A percentile compares a stretch with the other conserved stretches of the same genome.
These are phyloP conservation scores for Cyphomyrus discorhynchus DNA, from an alignment of 2,113 vertebrate species.

Conservation along the genomic window DNA sequence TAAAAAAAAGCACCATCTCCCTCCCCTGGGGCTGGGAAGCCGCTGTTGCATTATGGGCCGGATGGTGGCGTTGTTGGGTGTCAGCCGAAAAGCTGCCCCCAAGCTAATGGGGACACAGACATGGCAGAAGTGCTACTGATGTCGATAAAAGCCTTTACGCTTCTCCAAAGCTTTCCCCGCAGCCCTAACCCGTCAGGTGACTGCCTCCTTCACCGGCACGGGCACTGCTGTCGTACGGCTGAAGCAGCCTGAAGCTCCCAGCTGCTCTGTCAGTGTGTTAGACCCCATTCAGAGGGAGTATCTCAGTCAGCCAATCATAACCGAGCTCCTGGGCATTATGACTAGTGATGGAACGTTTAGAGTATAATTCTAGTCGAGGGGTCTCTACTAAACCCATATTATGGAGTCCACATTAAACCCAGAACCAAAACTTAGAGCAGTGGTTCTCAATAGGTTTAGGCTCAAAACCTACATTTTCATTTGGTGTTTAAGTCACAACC, in stretches of 20 bases:
- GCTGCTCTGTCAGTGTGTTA: not conserved
- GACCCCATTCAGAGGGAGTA: not conserved
- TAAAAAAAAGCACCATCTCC: not conserved
- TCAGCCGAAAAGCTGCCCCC: not conserved
- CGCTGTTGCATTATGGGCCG: not conserved
- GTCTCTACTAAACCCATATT: not conserved
- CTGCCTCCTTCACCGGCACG: not conserved
- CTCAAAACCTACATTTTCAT: not conserved
- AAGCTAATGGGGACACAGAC: not conserved
- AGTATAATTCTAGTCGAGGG: not conserved
- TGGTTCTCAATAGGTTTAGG: not conserved
- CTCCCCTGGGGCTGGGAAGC: not conserved
- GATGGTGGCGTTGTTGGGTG: not conserved
- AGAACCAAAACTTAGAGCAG: not conserved
- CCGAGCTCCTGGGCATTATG: not conserved
- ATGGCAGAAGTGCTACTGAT: not conserved
- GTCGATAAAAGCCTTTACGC: not conserved
- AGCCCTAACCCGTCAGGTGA: not conserved
- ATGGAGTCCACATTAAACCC: not conserved
- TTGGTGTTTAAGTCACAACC: not conserved
- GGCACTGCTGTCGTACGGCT: not conserved
- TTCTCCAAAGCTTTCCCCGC: not conserved
- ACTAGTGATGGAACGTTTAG: not conserved
- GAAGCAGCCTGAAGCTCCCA: not conserved
- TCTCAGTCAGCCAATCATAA: not conserved